A percentile compares a stretch with the other conserved stretches of the same genome.
Evolutionary conservation across 1,140 invertebrate species (phyloP).

Genomic region (Reticulitermes speratus): DNA sequence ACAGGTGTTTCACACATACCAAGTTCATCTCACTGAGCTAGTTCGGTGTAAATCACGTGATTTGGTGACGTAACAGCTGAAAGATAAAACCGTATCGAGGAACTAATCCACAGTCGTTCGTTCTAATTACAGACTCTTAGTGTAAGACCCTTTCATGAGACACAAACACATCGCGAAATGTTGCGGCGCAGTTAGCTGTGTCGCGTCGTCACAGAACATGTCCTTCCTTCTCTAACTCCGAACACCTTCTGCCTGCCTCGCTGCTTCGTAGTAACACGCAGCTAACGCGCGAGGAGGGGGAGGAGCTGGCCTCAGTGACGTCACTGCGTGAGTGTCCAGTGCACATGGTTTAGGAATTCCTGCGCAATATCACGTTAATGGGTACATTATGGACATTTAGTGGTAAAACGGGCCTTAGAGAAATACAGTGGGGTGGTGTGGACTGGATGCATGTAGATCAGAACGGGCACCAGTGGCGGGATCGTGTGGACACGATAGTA

Average conservation of each 20-base stretch:
- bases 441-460: no score
- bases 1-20: constrained; percentile 1
- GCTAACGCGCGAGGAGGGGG: neutral
- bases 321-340: constrained; percentile 3
- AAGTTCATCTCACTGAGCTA: neutral
- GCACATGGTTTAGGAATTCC: neutral
- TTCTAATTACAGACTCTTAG: neutral
- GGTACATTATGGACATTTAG: no score
- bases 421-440: no score
- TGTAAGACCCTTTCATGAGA: neutral
- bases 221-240: neutral
- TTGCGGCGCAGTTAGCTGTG: neutral
- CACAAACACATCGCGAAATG: constrained; percentile 6
- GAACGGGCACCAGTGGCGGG: no score
- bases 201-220: neutral
- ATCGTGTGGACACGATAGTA: no score
- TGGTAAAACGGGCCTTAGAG: no score
- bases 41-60: constrained; percentile 6
- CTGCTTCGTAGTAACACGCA: neutral
- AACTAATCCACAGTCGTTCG: constrained; percentile 4
- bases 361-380: no score
- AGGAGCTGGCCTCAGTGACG: neutral
- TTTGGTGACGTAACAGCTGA: neutral
- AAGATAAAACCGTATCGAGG: constrained; percentile 1
- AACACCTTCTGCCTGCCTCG: neutral